phyloP scores from a whole-genome alignment of 2,888 invertebrate species.

The Lissonota sp. region DNA sequence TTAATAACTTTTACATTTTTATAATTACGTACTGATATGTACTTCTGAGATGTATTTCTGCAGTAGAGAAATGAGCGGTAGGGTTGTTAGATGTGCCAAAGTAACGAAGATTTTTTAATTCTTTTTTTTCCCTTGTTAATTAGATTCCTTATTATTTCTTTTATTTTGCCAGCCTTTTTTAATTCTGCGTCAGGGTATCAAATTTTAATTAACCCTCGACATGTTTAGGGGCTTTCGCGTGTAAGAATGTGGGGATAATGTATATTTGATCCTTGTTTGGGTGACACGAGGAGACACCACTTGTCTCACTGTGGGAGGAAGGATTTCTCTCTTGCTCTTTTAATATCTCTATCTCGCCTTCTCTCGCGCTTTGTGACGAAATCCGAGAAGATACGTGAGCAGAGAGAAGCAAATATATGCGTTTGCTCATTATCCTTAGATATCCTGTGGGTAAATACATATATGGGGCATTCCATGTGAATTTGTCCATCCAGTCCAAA shows the following conservation, averaged over 20 bases:
- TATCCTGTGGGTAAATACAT: slow-evolving; percentile 5
- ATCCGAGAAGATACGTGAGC: slow-evolving; percentile 62
- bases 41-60: too few relatives aligned
- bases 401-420: slow-evolving; percentile 53
- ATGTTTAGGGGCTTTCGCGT: slow-evolving; percentile 19
- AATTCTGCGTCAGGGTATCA: slow-evolving; percentile 6
- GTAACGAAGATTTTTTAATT: too few relatives aligned
- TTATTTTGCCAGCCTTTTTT: slow-evolving; percentile 10
- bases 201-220: slow-evolving; percentile 41
- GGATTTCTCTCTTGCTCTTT: slow-evolving; percentile 29
- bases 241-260: slow-evolving; percentile 3
- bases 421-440: slow-evolving; percentile 1
- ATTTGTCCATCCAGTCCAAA: not conserved
- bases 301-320: slow-evolving; percentile 23
- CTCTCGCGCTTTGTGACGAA: slow-evolving; percentile 65
- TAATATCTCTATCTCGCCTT: slow-evolving; percentile 16
- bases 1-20: too few relatives aligned
- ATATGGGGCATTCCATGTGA: not conserved
- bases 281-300: slow-evolving; percentile 46
- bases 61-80: too few relatives aligned
- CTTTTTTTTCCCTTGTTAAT: too few relatives aligned
- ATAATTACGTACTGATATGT: too few relatives aligned
- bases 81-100: too few relatives aligned
- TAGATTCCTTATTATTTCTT: too few relatives aligned
- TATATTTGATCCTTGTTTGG: slow-evolving; percentile 51